Evolutionary conservation across 1,140 invertebrate genomes (phyloP).

Genomic region (Drosophila triauraria): DNA sequence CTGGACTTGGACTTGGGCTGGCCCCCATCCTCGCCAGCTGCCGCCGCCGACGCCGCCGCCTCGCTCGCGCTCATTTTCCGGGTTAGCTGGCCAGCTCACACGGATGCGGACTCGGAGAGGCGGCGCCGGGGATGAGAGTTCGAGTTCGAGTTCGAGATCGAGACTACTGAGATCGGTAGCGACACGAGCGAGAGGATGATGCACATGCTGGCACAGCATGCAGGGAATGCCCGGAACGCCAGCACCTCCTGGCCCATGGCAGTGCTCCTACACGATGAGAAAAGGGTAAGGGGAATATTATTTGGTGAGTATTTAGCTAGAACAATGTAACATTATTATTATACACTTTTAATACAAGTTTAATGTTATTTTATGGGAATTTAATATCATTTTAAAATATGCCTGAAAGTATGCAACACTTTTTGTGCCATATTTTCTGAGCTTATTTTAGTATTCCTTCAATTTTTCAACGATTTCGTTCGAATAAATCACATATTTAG

Average conservation of each 20-base stretch:
- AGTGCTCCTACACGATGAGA: slow-evolving; percentile 27
- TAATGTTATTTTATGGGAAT: no score
- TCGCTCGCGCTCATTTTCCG: slow-evolving; percentile 68
- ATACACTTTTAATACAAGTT: no score
- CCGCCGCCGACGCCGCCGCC: slow-evolving; percentile 42
- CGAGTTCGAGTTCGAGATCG: neutral
- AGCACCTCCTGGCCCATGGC: slow-evolving; percentile 51
- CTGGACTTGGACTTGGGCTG: neutral
- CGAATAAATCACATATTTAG: neutral
- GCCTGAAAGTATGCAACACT: neutral
- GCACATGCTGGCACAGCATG: slow-evolving; percentile 68
- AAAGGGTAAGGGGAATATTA: neutral
- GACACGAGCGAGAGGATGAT: slow-evolving; percentile 11
- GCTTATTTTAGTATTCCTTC: neutral
- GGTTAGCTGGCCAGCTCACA: slow-evolving; percentile 2
- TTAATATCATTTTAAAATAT: neutral
- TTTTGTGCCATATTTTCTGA: neutral
- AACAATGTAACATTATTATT: no score
- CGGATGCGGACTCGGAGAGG: slow-evolving; percentile 13
- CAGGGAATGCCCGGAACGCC: slow-evolving; percentile 31
- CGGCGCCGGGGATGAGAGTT: slow-evolving; percentile 2
- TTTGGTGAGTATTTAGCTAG: no score
- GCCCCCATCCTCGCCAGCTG: slow-evolving; percentile 37
- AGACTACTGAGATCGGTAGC: slow-evolving; percentile 15
- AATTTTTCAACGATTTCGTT: neutral